A percentile compares a stretch with the other conserved stretches of the same genome.
These are phyloP conservation scores for Mesembrinibis cayennensis DNA, from an alignment of 2,113 vertebrate species.

Conservation along the genomic window DNA sequence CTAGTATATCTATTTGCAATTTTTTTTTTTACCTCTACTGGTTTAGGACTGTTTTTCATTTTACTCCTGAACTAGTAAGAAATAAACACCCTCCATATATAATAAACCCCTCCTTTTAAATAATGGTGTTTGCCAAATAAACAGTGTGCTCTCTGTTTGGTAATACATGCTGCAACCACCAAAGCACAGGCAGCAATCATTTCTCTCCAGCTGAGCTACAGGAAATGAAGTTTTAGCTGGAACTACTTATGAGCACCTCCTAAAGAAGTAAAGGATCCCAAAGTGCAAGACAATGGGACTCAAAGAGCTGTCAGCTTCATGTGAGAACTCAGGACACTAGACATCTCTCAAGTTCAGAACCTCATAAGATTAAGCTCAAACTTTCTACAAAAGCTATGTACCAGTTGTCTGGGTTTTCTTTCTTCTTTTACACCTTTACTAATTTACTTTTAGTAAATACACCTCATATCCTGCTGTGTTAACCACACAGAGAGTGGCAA, in stretches of 20 bases:
- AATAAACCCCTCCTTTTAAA: neutral
- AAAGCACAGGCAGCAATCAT: neutral
- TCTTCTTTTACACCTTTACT: too few relatives aligned
- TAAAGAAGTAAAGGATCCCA: neutral
- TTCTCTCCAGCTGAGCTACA: neutral
- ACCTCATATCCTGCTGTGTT: neutral
- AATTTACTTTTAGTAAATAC: neutral
- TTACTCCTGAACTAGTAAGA: neutral
- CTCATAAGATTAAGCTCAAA: neutral
- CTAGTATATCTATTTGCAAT: neutral
- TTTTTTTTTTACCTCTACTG: neutral
- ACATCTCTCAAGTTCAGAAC: neutral
- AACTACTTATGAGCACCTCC: neutral
- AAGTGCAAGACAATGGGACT: neutral
- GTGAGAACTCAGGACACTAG: neutral
- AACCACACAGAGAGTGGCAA: neutral
- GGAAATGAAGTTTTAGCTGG: neutral
- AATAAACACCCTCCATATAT: neutral
- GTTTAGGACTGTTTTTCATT: neutral
- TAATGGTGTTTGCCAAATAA: neutral
- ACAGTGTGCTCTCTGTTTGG: neutral
- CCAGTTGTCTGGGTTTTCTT: neutral
- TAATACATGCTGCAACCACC: neutral
- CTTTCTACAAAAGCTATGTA: neutral
- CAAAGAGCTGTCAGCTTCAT: neutral